These are phyloP conservation scores for Serranus cabrilla DNA, from an alignment of 2,797 vertebrate genomes.

Conservation along the genomic window DNA sequence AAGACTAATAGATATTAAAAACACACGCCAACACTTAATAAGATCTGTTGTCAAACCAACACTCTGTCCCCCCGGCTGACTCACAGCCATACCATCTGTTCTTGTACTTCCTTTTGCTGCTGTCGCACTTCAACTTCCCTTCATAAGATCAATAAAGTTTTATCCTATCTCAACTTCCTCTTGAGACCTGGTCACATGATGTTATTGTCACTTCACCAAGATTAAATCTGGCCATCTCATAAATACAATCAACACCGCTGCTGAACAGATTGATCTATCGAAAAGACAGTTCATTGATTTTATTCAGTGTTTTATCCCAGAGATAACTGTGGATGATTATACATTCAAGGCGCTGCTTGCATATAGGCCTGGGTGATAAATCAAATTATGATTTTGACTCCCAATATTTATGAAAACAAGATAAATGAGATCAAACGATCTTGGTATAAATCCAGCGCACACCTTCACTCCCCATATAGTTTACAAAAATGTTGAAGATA, in stretches of 20 bases:
- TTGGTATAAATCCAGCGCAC: no score
- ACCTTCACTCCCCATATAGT: no score
- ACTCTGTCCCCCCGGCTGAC: neutral
- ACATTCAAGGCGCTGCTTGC: neutral
- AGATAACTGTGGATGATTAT: neutral
- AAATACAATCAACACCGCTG: neutral
- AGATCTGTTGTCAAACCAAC: neutral
- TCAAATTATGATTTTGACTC: no score
- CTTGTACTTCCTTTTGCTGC: slow-evolving; percentile 20
- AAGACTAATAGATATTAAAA: slow-evolving; percentile 3
- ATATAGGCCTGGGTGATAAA: no score
- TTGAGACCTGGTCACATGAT: neutral
- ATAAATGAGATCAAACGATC: no score
- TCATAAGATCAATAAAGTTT: slow-evolving; percentile 18
- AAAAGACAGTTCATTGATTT: neutral
- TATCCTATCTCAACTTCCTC: slow-evolving; percentile 23
- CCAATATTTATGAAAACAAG: no score
- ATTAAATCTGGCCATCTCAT: neutral
- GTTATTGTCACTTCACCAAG: slow-evolving; percentile 4
- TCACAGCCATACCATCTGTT: neutral
- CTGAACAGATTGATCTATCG: neutral
- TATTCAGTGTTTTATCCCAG: neutral
- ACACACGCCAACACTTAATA: neutral
- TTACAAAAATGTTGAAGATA: no score
- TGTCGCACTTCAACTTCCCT: slow-evolving; percentile 16